phyloP scores from a whole-genome alignment of 64 coral and sea anemone species.

The Actinia equina region DNA sequence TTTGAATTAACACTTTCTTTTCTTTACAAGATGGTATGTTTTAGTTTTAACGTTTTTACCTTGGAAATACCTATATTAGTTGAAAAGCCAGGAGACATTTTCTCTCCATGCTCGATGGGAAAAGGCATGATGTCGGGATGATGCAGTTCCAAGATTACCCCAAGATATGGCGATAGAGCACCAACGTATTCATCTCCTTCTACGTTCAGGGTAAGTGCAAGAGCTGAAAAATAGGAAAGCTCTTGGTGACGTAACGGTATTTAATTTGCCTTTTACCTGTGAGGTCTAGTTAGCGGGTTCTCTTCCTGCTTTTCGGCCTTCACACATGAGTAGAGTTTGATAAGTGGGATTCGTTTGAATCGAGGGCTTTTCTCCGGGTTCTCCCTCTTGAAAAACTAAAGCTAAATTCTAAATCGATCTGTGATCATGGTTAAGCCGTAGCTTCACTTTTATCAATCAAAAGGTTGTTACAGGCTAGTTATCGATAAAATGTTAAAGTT shows the following conservation, averaged over 20 bases:
- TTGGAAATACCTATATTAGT: conserved; percentile 69
- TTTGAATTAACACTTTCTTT: too few relatives aligned
- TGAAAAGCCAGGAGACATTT: conserved; percentile 60
- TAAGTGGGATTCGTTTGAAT: too few relatives aligned
- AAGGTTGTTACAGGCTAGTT: background rate
- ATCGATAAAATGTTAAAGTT: too few relatives aligned
- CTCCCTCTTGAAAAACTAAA: too few relatives aligned
- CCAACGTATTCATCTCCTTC: conserved; percentile 77
- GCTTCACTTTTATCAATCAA: background rate
- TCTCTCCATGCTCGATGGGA: conserved; percentile 68
- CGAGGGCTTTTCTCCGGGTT: too few relatives aligned
- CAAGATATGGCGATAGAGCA: conserved; percentile 58
- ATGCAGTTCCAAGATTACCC: conserved; percentile 49
- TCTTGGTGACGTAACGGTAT: background rate
- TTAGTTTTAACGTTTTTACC: background rate
- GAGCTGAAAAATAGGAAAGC: conserved; percentile 35
- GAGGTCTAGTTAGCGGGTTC: too few relatives aligned
- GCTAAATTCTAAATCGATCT: too few relatives aligned
- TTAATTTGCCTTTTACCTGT: background rate
- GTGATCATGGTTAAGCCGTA: background rate
- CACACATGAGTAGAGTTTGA: too few relatives aligned
- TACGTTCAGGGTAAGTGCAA: conserved; percentile 66
- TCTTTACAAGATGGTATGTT: background rate
- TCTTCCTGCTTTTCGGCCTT: too few relatives aligned
- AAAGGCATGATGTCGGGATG: conserved; percentile 56